Conservation (phyloP, 1,140 invertebrate genomes). For the Teleopsis dalmanni region DNA sequence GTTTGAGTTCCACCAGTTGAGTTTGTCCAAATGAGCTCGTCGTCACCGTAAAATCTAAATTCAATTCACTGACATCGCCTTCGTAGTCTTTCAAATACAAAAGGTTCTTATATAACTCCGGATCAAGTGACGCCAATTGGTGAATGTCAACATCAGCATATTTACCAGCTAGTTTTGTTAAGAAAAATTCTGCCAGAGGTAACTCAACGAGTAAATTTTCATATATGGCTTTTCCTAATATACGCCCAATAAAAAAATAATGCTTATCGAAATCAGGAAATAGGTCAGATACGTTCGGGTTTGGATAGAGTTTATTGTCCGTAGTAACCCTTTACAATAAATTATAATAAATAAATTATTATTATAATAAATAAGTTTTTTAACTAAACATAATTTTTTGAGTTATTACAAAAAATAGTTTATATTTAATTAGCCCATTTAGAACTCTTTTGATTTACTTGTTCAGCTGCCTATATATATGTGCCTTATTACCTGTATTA, state of each 20-base stretch:
- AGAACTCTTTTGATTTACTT: not conserved
- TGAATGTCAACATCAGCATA: slow-evolving; percentile 84
- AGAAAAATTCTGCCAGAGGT: slow-evolving; percentile 87
- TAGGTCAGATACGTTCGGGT: slow-evolving; percentile 79
- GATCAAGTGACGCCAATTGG: slow-evolving; percentile 88
- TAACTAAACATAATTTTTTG: no score
- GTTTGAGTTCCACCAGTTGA: slow-evolving; percentile 81
- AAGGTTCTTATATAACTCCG: slow-evolving; percentile 83
- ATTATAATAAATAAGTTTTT: no score
- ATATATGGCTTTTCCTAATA: slow-evolving; percentile 93
- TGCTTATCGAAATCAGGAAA: slow-evolving; percentile 81
- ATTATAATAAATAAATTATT: not conserved
- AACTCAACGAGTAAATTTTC: slow-evolving; percentile 92
- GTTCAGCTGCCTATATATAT: no score
- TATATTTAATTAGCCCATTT: not conserved
- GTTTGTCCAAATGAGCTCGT: slow-evolving; percentile 87
- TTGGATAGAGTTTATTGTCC: slow-evolving; percentile 92
- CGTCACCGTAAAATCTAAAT: slow-evolving; percentile 89
- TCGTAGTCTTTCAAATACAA: slow-evolving; percentile 78
- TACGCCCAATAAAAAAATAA: slow-evolving; percentile 92
- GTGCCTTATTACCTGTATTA: no score
- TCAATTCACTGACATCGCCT: slow-evolving; percentile 69
- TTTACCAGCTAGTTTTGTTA: slow-evolving; percentile 75
- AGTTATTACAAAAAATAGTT: not conserved
- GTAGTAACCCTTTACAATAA: slow-evolving; percentile 60